These are phyloP conservation scores for Girardinus metallicus DNA, from an alignment of 2,797 vertebrate species.

Conservation along the genomic window DNA sequence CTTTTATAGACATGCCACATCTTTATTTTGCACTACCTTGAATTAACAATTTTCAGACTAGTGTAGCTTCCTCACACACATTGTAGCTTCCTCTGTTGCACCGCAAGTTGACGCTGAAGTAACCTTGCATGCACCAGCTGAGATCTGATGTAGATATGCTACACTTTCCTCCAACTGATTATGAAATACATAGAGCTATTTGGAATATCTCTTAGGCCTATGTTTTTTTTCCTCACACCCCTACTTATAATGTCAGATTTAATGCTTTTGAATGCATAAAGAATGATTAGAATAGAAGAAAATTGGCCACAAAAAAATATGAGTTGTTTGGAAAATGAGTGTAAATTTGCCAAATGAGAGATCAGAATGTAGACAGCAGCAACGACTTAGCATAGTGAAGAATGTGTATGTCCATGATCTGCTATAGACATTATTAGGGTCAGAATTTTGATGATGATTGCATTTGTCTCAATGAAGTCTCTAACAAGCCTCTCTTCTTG, in stretches of 20 bases:
- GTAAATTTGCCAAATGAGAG: conserved; percentile 39
- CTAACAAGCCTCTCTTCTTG: conserved; percentile 30
- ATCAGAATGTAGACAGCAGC: conserved; percentile 7
- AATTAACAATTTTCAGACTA: too few relatives aligned
- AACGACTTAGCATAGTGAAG: conserved; percentile 24
- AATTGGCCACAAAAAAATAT: conserved; percentile 45
- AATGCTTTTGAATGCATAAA: conserved; percentile 18
- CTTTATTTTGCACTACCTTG: too few relatives aligned
- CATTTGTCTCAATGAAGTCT: conserved; percentile 54
- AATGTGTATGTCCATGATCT: conserved; percentile 13
- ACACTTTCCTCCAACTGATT: too few relatives aligned
- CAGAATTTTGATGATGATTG: conserved; percentile 46
- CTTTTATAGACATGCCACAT: too few relatives aligned
- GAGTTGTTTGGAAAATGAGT: conserved; percentile 63
- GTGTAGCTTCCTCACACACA: too few relatives aligned
- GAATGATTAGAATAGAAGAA: conserved; percentile 32
- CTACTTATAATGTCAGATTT: conserved; percentile 66
- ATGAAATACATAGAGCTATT: background rate
- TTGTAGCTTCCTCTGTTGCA: too few relatives aligned
- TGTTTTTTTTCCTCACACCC: conserved; percentile 37
- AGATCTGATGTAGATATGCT: too few relatives aligned
- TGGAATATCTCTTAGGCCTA: background rate
- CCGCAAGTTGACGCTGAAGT: too few relatives aligned
- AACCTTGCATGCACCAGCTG: too few relatives aligned
- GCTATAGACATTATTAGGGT: conserved; percentile 23